Evolutionary conservation across 2,797 vertebrate species (phyloP).

Genomic region (Lycodopsis pacificus): DNA sequence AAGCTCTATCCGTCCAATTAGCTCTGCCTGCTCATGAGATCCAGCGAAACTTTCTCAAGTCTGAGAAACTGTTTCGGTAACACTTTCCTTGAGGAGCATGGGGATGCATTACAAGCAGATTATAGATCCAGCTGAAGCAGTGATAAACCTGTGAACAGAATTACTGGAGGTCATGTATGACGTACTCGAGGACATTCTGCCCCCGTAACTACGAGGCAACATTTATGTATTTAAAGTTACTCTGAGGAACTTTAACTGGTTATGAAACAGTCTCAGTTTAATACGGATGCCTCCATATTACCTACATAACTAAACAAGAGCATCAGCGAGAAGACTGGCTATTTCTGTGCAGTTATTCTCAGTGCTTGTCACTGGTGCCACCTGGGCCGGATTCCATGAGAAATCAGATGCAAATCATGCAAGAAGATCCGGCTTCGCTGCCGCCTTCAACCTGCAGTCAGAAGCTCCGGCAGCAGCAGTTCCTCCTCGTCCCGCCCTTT

Average conservation of each 20-base stretch:
- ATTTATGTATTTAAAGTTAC: background rate
- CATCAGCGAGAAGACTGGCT: too few species aligned
- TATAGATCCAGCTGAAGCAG: conserved; percentile 16
- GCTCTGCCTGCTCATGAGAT: conserved; percentile 57
- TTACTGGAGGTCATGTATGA: background rate
- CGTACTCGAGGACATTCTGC: background rate
- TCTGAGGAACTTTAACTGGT: background rate
- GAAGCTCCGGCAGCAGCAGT: too few species aligned
- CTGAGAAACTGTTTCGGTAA: conserved; percentile 43
- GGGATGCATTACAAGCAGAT: conserved; percentile 57
- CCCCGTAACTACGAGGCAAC: background rate
- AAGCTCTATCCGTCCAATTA: conserved; percentile 68
- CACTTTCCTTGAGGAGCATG: conserved; percentile 38
- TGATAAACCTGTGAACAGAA: conserved; percentile 20
- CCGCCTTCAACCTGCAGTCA: too few species aligned
- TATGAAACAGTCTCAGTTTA: background rate
- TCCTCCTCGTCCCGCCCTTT: too few species aligned
- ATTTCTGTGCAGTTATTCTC: background rate
- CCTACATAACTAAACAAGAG: background rate
- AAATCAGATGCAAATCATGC: too few species aligned
- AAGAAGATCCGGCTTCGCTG: too few species aligned
- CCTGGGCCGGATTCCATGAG: background rate
- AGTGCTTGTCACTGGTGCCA: background rate
- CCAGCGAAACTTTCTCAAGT: conserved; percentile 42
- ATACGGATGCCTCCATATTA: background rate